Evolutionary conservation across 2,888 invertebrate species (phyloP), one percentile per base, ranked within the genome.

Genomic region (Apeira syringaria): DNA sequence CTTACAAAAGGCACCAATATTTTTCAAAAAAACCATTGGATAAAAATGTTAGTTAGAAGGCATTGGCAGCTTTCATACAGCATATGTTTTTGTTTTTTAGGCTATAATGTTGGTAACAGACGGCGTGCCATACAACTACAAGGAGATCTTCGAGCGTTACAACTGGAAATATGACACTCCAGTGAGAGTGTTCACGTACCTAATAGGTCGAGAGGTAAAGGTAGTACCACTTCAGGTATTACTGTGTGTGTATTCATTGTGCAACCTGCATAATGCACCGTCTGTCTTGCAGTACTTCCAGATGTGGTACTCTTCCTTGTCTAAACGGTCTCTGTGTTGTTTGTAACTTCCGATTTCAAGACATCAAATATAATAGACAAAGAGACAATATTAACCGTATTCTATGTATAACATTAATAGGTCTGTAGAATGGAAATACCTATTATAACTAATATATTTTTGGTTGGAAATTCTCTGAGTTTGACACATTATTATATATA

Each of bases 41-140:
- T n/a, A n/a, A n/a, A n/a, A n/a, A n/a, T n/a, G n/a, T n/a, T n/a
- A n/a, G n/a, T n/a, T n/a, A n/a, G n/a, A n/a, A n/a, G n/a, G n/a
- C n/a, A n/a, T n/a, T n/a, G n/a, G n/a, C n/a, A n/a, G n/a, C n/a
- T n/a, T n/a, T n/a, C n/a, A n/a, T n/a, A n/a, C n/a, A n/a, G n/a
- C n/a, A n/a, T n/a, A n/a, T n/a, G n/a, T n/a, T n/a, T n/a, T 4
- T 24, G 47, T 25, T 12, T 68, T 70, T 3, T 95, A 98, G 90
- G 99, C 98, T 17, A 99, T 99, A 67, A 99, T 99, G 99, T 88
- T 99, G 59, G 94, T 99, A 60, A 99, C 99, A n/a, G 99, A 99
- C 80, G 99, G 99, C 12, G 98, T 99, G 8, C 98, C 99, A 28
- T 96, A 97, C 70, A 97, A 95, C 72, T 98, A 95, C 84, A 95